A percentile compares a stretch with the other conserved stretches of the same genome.
These are phyloP conservation scores for Muraenolepis orangiensis DNA, from an alignment of 2,797 vertebrate genomes.

Conservation along the genomic window DNA sequence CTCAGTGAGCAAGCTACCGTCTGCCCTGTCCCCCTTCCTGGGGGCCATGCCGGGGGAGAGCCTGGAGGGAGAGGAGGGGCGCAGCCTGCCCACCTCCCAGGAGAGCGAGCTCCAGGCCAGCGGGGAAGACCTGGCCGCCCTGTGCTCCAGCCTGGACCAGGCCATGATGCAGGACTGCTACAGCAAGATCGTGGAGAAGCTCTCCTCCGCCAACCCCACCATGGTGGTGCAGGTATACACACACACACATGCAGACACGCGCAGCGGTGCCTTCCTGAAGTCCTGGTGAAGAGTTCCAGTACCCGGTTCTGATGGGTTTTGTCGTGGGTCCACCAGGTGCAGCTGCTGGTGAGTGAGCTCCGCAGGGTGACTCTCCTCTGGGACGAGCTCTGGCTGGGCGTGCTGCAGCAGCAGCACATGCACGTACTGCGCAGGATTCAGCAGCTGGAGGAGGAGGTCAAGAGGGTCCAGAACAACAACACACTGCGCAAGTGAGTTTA, in stretches of 20 bases:
- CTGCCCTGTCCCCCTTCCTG: constrained; percentile 90
- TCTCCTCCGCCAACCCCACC: constrained; percentile 93
- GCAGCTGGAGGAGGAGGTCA: constrained; percentile 96
- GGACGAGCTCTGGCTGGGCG: constrained; percentile 97
- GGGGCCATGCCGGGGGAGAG: constrained; percentile 90
- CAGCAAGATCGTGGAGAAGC: constrained; percentile 97
- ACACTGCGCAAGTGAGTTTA: constrained; percentile 86
- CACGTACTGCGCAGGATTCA: constrained; percentile 91
- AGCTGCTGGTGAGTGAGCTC: constrained; percentile 95
- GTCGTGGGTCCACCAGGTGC: constrained; percentile 74
- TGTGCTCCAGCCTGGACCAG: constrained; percentile 91
- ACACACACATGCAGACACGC: too few species aligned
- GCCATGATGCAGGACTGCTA: constrained; percentile 99
- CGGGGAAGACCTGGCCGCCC: constrained; percentile 80
- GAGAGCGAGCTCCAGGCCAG: constrained; percentile 71
- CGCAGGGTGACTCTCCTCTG: constrained; percentile 95
- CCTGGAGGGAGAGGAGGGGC: constrained; percentile 79
- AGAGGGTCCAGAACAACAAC: constrained; percentile 94
- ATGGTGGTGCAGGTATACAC: constrained; percentile 93
- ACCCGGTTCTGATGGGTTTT: neutral
- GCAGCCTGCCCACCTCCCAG: constrained; percentile 79
- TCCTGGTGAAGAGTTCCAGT: too few species aligned
- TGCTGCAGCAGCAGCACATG: constrained; percentile 96
- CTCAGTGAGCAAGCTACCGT: constrained; percentile 87
- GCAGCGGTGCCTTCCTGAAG: too few species aligned